phyloP scores from a whole-genome alignment of 2,888 invertebrate species.

The Teleiodes luculella region DNA sequence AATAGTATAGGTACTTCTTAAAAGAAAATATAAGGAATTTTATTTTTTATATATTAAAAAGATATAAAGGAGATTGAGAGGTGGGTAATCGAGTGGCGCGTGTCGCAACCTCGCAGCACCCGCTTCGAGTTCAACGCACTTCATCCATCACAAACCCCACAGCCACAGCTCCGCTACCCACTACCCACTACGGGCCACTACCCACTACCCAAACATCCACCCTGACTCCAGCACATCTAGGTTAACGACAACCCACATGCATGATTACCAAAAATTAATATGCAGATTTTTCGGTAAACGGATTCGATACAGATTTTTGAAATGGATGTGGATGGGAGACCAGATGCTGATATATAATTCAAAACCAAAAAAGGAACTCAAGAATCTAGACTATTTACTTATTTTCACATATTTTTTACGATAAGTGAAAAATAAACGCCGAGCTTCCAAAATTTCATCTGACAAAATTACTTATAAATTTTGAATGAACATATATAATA shows the following conservation, averaged over 20 bases:
- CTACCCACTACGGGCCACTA: not conserved
- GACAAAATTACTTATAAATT: too few relatives aligned
- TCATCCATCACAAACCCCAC: conserved; percentile 20
- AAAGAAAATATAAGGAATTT: too few relatives aligned
- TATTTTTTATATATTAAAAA: too few relatives aligned
- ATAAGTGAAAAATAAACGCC: not conserved
- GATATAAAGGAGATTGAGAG: too few relatives aligned
- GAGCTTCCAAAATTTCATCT: not conserved
- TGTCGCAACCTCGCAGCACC: conserved; percentile 36
- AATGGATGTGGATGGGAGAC: not conserved
- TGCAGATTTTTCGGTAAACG: conserved; percentile 13
- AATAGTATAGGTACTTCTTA: too few relatives aligned
- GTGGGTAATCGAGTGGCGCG: not conserved
- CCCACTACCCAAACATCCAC: not conserved
- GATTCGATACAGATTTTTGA: too few relatives aligned
- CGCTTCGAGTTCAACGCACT: conserved; percentile 49
- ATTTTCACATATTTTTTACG: not conserved
- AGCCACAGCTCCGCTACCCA: not conserved
- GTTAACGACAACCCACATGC: conserved; percentile 12
- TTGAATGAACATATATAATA: too few relatives aligned
- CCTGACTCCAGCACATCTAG: conserved; percentile 2
- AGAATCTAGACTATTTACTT: not conserved
- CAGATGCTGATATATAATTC: not conserved
- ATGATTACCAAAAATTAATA: conserved; percentile 13
- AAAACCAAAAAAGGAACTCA: not conserved